Percentiles rank a stretch among this genome's conserved stretches.
phyloP scores from a whole-genome alignment of 2,797 vertebrate genomes.

The Sebastes iracundus region DNA sequence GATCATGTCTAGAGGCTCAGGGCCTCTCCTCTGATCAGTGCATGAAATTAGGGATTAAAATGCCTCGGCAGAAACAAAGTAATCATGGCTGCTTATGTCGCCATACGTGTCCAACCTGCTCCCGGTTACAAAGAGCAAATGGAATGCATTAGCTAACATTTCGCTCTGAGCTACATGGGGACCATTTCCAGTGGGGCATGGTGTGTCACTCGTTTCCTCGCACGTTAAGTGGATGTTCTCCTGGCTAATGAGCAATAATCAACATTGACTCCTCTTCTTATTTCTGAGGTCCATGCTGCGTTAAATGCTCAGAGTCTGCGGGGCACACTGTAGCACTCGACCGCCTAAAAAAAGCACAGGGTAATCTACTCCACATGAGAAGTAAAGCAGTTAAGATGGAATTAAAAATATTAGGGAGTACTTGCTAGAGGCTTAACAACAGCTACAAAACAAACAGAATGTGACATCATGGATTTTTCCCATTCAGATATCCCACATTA shows the following conservation, averaged over 20 bases:
- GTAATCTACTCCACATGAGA: neutral
- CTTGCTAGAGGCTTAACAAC: neutral
- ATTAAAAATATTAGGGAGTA: neutral
- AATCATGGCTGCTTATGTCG: conserved; percentile 83
- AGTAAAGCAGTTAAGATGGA: neutral
- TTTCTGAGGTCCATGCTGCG: conserved; percentile 85
- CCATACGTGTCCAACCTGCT: conserved; percentile 87
- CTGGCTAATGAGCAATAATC: conserved; percentile 93
- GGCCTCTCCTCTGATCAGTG: conserved; percentile 77
- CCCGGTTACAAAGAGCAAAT: conserved; percentile 87
- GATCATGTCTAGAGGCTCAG: conserved; percentile 61
- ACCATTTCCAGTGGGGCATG: conserved; percentile 85
- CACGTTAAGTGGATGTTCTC: conserved; percentile 90
- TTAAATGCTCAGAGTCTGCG: conserved; percentile 77
- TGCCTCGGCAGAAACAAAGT: conserved; percentile 85
- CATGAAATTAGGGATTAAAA: conserved; percentile 87
- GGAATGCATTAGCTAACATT: conserved; percentile 89
- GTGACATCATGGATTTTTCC: neutral
- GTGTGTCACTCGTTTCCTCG: conserved; percentile 87
- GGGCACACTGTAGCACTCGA: conserved; percentile 20
- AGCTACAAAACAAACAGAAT: conserved; percentile 1
- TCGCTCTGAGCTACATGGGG: conserved; percentile 86
- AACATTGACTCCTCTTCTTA: conserved; percentile 88
- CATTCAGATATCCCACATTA: conserved; percentile 12
- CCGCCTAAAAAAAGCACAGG: neutral